Evolutionary conservation across 2,888 invertebrate genomes (phyloP).

Genomic region (Chironomus riparius): DNA sequence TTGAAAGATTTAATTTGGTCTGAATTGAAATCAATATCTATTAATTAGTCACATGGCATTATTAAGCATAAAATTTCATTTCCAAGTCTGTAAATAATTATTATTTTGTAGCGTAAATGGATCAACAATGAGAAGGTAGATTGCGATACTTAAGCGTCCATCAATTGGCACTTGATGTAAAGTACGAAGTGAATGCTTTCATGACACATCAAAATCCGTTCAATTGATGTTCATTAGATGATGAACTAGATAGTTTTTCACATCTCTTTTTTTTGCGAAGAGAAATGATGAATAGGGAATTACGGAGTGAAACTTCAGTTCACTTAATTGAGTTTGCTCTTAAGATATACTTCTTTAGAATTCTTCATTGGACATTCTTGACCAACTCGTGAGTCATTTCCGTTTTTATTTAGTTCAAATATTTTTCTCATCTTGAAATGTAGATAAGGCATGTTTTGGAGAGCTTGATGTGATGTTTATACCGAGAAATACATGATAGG

Average conservation of each 20-base stretch:
- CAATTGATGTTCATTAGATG: neutral
- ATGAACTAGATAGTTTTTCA: neutral
- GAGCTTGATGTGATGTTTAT: too few relatives aligned
- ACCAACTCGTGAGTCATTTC: neutral
- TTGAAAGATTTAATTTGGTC: neutral
- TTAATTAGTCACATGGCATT: neutral
- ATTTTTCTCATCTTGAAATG: too few relatives aligned
- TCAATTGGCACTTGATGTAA: neutral
- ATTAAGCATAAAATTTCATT: neutral
- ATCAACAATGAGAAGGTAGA: neutral
- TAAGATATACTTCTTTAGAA: too few relatives aligned
- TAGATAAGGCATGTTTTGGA: too few relatives aligned
- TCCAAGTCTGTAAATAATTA: too few relatives aligned
- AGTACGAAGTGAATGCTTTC: too few relatives aligned
- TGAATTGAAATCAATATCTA: neutral
- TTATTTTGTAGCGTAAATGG: neutral
- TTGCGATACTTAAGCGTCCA: neutral
- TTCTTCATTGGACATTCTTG: too few relatives aligned
- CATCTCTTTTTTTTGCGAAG: too few relatives aligned
- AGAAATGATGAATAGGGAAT: too few relatives aligned
- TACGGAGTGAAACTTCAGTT: too few relatives aligned
- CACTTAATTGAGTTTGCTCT: too few relatives aligned
- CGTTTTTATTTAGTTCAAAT: neutral
- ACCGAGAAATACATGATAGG: too few relatives aligned
- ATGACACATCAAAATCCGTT: neutral